Conservation (phyloP, 2,113 vertebrate species). For the Channa maculata region DNA sequence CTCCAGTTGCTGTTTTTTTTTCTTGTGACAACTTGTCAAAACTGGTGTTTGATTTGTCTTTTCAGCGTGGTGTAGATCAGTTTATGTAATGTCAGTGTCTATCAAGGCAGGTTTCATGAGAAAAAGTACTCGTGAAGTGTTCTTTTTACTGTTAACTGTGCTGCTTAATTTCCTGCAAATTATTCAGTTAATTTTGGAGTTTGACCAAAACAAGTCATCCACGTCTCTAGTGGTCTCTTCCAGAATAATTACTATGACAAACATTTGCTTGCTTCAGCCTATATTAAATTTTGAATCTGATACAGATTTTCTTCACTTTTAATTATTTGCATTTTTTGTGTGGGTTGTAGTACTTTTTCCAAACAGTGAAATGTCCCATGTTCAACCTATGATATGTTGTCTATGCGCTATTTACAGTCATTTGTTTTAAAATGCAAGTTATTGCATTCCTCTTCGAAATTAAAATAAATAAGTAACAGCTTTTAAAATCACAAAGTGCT, state of each 20-base stretch:
- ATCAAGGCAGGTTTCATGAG: conserved; percentile 11
- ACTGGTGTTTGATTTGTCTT: conserved; percentile 19
- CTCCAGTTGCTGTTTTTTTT: not conserved
- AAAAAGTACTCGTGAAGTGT: not conserved
- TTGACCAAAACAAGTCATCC: not conserved
- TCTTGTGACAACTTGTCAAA: conserved; percentile 29
- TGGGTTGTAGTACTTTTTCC: no score
- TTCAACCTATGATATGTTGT: no score
- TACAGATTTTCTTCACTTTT: conserved; percentile 3
- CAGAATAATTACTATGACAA: conserved; percentile 12
- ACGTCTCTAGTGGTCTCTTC: not conserved
- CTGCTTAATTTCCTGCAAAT: conserved; percentile 4
- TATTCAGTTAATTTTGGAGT: conserved; percentile 9
- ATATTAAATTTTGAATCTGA: conserved; percentile 32
- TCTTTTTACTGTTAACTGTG: conserved; percentile 13
- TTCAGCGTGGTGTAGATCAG: conserved; percentile 12
- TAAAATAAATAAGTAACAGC: not conserved
- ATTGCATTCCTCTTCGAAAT: no score
- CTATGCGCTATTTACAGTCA: no score
- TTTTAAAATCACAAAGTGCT: not conserved
- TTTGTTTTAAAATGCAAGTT: no score
- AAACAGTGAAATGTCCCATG: no score
- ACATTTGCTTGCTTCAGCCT: conserved; percentile 6
- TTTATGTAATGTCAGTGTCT: conserved; percentile 15
- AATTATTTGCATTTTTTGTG: conserved; percentile 10